Evolutionary conservation across 2,797 vertebrate genomes (phyloP).

Genomic region (Peromyscus eremicus): DNA sequence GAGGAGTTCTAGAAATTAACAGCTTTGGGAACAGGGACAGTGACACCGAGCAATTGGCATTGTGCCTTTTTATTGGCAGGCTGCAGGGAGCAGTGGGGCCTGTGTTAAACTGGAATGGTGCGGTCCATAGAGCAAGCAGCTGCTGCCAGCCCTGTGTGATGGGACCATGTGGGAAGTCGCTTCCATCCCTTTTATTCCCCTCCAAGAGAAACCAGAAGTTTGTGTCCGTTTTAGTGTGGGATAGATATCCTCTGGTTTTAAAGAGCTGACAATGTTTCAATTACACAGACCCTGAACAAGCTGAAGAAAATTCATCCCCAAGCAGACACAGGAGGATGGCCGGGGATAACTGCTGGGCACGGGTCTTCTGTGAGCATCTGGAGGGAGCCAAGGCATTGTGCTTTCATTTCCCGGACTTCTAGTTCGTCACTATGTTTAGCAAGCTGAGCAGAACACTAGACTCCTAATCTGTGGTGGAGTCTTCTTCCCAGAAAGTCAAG

Average conservation of each 20-base stretch:
- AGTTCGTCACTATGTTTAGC: background rate
- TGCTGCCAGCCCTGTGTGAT: background rate
- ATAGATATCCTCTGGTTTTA: slow-evolving; percentile 49
- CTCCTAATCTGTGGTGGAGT: background rate
- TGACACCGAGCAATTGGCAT: too few species aligned
- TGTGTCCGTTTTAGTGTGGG: background rate
- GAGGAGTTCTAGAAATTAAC: background rate
- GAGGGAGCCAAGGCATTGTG: background rate
- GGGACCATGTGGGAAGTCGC: too few species aligned
- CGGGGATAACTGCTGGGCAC: background rate
- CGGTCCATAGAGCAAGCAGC: background rate
- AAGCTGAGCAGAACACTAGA: background rate
- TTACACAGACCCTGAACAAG: background rate
- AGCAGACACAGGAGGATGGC: background rate
- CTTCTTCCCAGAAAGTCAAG: background rate
- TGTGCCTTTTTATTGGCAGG: background rate
- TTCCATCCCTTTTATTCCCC: background rate
- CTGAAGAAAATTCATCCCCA: slow-evolving; percentile 29
- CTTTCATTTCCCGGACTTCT: background rate
- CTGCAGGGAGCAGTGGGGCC: background rate
- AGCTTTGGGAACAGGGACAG: background rate
- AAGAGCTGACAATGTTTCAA: background rate
- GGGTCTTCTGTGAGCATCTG: background rate
- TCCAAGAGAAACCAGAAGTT: background rate
- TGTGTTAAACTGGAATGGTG: rapidly evolving